Percentiles rank a stretch among this genome's conserved stretches.
Evolutionary conservation across 2,888 invertebrate species (phyloP).

Genomic region (Philereme transversata): DNA sequence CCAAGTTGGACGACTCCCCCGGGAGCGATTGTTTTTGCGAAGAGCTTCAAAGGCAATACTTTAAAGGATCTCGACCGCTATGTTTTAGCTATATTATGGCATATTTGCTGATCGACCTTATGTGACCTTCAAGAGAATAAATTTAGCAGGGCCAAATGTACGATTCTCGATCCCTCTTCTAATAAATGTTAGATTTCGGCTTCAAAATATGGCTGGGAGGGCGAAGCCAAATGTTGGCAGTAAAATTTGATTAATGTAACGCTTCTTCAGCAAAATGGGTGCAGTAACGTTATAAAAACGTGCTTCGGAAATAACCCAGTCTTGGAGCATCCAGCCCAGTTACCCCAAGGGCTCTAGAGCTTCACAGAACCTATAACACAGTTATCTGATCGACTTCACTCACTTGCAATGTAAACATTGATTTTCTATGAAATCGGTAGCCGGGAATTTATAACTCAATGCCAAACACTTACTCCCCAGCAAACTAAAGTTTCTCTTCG

Average conservation of each 20-base stretch:
- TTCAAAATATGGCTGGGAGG: constrained; percentile 10
- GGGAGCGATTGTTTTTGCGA: constrained; percentile 19
- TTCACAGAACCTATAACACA: constrained; percentile 8
- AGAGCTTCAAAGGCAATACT: neutral
- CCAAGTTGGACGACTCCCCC: constrained; percentile 14
- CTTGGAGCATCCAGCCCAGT: constrained; percentile 8
- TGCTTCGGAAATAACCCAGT: constrained; percentile 11
- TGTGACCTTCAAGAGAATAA: constrained; percentile 10
- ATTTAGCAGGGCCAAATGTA: constrained; percentile 6
- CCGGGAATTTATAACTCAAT: constrained; percentile 13
- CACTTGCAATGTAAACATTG: constrained; percentile 26
- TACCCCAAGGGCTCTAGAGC: constrained; percentile 4
- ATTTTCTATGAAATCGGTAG: constrained; percentile 23
- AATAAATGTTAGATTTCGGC: constrained; percentile 23
- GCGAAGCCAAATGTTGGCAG: constrained; percentile 16
- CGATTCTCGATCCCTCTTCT: constrained; percentile 12
- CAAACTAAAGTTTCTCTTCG: neutral
- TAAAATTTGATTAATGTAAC: constrained; percentile 15
- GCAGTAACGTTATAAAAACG: constrained; percentile 5
- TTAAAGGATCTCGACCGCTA: constrained; percentile 9
- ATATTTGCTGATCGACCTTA: constrained; percentile 7
- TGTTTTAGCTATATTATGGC: constrained; percentile 3
- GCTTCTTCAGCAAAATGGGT: constrained; percentile 13
- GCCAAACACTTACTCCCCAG: constrained; percentile 3
- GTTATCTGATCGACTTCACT: constrained; percentile 17